Conservation (phyloP, 2,888 invertebrate genomes). For the Polydrusus cervinus region DNA sequence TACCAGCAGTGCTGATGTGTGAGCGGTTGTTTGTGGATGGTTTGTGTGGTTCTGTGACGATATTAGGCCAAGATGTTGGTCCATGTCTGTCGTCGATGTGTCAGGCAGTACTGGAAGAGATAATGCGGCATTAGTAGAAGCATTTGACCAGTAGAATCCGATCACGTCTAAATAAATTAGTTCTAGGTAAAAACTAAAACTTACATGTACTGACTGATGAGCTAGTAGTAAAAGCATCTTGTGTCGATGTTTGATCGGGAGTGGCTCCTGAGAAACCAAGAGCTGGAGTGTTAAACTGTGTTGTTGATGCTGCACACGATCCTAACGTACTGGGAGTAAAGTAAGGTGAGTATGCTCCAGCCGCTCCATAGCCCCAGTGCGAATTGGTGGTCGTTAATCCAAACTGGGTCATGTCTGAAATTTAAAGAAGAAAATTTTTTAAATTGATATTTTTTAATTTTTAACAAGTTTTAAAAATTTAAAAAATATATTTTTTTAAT, state of each 20-base stretch:
- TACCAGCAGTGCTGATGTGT: constrained; percentile 73
- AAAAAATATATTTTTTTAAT: too few relatives aligned
- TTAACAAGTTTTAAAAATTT: neutral
- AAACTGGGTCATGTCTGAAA: constrained; percentile 89
- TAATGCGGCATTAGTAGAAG: neutral
- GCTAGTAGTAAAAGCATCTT: constrained; percentile 71
- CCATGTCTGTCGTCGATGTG: constrained; percentile 83
- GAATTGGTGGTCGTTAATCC: constrained; percentile 89
- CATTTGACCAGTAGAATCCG: neutral
- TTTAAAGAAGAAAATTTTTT: neutral
- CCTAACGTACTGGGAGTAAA: constrained; percentile 80
- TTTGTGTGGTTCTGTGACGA: constrained; percentile 75
- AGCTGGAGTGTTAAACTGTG: constrained; percentile 84
- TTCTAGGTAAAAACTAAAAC: constrained; percentile 47
- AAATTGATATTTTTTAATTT: too few relatives aligned
- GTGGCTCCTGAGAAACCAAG: constrained; percentile 82
- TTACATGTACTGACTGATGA: constrained; percentile 66
- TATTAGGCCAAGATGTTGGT: constrained; percentile 81
- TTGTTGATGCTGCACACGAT: constrained; percentile 83
- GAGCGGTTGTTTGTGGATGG: constrained; percentile 68
- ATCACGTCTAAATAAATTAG: neutral
- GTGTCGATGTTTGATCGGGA: constrained; percentile 76
- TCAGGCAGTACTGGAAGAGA: constrained; percentile 81
- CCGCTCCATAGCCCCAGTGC: constrained; percentile 91
- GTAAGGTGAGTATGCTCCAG: constrained; percentile 90